Conservation (phyloP, 2,113 vertebrate genomes). For the Todiramphus saurophagus region DNA sequence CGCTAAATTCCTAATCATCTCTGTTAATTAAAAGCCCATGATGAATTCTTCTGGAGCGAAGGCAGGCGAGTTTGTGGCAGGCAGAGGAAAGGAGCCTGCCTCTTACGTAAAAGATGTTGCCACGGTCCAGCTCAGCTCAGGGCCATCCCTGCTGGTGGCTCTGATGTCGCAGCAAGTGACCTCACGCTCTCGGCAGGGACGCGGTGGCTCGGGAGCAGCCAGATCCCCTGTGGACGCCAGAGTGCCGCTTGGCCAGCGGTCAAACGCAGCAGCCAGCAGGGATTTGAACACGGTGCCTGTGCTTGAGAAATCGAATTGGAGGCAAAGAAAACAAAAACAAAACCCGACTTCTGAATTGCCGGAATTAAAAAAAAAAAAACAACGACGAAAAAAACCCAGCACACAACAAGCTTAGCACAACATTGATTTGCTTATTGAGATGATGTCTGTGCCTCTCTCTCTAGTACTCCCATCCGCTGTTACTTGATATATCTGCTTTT, state of each 20-base stretch:
- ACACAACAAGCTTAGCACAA: not conserved
- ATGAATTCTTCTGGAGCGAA: not conserved
- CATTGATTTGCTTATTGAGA: not conserved
- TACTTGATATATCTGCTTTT: not conserved
- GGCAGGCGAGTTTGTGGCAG: not conserved
- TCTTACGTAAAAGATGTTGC: not conserved
- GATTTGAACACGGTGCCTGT: not conserved
- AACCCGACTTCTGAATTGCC: not conserved
- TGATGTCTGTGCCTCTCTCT: not conserved
- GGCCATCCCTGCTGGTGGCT: not conserved
- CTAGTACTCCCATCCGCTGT: not conserved
- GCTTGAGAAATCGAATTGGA: not conserved
- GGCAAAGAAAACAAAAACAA: not conserved
- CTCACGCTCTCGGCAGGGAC: slow-evolving; percentile 2
- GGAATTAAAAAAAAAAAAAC: not conserved
- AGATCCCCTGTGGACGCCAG: not conserved
- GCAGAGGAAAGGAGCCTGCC: not conserved
- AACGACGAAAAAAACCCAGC: not conserved
- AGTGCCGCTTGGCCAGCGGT: not conserved
- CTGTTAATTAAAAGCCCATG: not conserved
- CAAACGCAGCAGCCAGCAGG: not conserved
- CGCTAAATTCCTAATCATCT: not conserved
- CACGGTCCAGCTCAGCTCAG: not conserved
- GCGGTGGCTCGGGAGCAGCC: not conserved
- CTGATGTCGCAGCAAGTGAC: slow-evolving; percentile 9